phyloP scores from a whole-genome alignment of 1,140 invertebrate species.

The Lasioglossum albipes region DNA sequence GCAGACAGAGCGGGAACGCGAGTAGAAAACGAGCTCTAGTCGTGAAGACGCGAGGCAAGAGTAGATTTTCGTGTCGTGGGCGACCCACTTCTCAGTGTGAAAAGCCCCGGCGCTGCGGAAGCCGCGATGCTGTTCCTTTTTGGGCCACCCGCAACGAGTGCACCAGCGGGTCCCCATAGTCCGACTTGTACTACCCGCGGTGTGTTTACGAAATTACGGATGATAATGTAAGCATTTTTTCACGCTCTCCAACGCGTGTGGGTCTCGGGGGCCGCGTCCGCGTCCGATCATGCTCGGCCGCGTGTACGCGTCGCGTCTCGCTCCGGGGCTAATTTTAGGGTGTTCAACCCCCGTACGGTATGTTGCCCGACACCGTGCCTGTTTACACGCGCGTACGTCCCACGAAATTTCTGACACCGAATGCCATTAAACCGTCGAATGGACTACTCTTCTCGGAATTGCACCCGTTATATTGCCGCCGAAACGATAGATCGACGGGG shows the following conservation, averaged over 20 bases:
- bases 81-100: conserved; percentile 28
- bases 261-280: conserved; percentile 45
- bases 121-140: neutral
- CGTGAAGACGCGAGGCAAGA: too few species aligned
- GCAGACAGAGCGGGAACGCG: too few species aligned
- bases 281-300: conserved; percentile 51
- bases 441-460: conserved; percentile 55
- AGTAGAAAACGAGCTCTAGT: too few species aligned
- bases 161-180: conserved; percentile 34
- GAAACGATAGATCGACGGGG: neutral
- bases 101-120: conserved; percentile 18
- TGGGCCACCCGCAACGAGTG: conserved; percentile 75
- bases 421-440: conserved; percentile 57
- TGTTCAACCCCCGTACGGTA: conserved; percentile 73
- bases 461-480: neutral
- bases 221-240: conserved; percentile 81
- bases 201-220: conserved; percentile 79
- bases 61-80: neutral
- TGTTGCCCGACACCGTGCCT: conserved; percentile 66
- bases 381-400: conserved; percentile 61
- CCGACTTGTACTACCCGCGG: conserved; percentile 32
- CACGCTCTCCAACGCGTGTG: conserved; percentile 71
- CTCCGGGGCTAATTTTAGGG: conserved; percentile 79
- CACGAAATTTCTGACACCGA: conserved; percentile 60
- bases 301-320: conserved; percentile 53